A percentile compares a stretch with the other conserved stretches of the same genome.
Evolutionary conservation across 2,797 vertebrate species (phyloP).

Genomic region (Vireo griseus): DNA sequence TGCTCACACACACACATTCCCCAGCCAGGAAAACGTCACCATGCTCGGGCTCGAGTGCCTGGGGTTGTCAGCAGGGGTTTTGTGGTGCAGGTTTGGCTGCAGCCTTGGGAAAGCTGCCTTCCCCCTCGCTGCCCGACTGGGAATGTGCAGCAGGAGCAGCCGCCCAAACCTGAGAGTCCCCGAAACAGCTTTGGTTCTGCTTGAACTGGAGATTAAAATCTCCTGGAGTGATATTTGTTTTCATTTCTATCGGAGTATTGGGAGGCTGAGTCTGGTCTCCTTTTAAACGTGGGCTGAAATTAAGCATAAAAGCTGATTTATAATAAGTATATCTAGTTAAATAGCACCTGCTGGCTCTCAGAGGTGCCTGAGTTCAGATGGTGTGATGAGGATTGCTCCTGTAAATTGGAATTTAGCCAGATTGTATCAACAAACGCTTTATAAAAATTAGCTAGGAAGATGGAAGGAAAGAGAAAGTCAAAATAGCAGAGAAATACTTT

Average conservation of each 20-base stretch:
- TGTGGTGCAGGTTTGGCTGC: neutral
- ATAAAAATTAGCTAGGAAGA: neutral
- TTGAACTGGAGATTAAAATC: neutral
- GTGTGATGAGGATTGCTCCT: neutral
- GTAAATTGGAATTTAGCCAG: neutral
- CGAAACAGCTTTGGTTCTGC: neutral
- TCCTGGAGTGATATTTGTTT: neutral
- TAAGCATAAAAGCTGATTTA: neutral
- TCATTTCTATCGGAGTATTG: neutral
- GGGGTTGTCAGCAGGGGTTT: neutral
- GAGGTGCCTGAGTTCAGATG: neutral
- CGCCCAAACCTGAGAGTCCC: rapidly evolving
- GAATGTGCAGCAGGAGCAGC: neutral
- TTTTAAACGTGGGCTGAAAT: neutral
- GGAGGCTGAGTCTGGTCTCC: neutral
- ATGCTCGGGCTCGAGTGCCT: rapidly evolving
- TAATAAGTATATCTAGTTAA: too few relatives aligned
- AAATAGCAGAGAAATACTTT: neutral
- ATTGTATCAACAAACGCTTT: neutral
- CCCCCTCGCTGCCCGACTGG: rapidly evolving
- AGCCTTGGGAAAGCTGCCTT: neutral
- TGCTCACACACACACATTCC: rapidly evolving
- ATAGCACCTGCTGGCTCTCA: rapidly evolving
- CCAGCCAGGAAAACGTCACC: neutral
- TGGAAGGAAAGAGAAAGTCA: neutral